A percentile compares a stretch with the other conserved stretches of the same genome.
Conservation (phyloP, 37 sponge, comb jelly and placozoan genomes). For the Chondrosia reniformis region DNA sequence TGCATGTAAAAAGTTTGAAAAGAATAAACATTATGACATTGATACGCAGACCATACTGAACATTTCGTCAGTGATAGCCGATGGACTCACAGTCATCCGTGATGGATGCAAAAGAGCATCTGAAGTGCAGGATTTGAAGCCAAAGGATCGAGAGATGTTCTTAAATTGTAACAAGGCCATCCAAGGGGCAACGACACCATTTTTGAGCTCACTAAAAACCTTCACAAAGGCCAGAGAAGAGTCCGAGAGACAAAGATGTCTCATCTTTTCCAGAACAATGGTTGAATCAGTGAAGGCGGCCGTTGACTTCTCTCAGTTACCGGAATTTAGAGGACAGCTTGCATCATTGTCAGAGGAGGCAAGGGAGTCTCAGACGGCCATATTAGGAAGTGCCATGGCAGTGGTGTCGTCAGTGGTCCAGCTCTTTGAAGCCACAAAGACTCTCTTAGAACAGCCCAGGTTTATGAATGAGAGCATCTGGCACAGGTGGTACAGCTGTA, state of each 20-base stretch:
- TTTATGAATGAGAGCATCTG: constrained; percentile 40
- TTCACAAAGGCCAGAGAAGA: constrained; percentile 38
- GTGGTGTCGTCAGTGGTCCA: constrained; percentile 61
- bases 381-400: constrained; percentile 79
- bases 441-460: constrained; percentile 27
- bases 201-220: constrained; percentile 49
- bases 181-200: constrained; percentile 52
- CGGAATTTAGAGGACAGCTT: constrained; percentile 55
- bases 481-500: constrained; percentile 64
- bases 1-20: constrained; percentile 57
- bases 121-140: constrained; percentile 10
- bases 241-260: constrained; percentile 42
- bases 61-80: constrained; percentile 64
- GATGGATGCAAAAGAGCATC: constrained; percentile 50
- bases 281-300: constrained; percentile 48
- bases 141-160: constrained; percentile 45
- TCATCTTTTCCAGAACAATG: constrained; percentile 58
- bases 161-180: constrained; percentile 39
- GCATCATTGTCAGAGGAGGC: constrained; percentile 47
- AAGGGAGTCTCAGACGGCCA: constrained; percentile 46
- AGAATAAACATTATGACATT: constrained; percentile 24
- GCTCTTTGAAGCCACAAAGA: constrained; percentile 27
- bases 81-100: constrained; percentile 47
- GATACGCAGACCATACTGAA: constrained; percentile 36
- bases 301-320: constrained; percentile 41